A percentile compares a stretch with the other conserved stretches of the same genome.
Conservation (phyloP, 2,797 vertebrate species). For the Catharus ustulatus region DNA sequence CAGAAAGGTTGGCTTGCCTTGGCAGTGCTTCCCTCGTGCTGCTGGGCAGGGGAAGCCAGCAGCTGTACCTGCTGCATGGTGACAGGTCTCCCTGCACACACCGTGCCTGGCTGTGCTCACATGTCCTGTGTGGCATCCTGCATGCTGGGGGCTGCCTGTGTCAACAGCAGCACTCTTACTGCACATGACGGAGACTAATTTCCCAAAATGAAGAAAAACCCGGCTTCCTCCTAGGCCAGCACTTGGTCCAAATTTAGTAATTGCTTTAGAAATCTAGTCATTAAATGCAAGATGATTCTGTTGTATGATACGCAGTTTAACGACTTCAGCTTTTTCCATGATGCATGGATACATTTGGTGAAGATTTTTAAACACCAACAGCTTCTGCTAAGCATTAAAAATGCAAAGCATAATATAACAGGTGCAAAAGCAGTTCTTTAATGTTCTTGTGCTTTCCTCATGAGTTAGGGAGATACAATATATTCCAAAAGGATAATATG, state of each 20-base stretch:
- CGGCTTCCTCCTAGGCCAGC: conserved; percentile 5
- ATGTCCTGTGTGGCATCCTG: accelerated
- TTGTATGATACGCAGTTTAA: neutral
- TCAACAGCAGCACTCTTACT: neutral
- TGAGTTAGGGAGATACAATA: neutral
- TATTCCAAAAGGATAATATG: neutral
- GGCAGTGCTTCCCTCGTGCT: neutral
- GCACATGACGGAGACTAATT: neutral
- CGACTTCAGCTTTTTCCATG: neutral
- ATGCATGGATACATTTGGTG: conserved; percentile 1
- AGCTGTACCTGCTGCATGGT: neutral
- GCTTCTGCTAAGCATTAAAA: conserved; percentile 51
- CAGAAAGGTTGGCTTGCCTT: neutral
- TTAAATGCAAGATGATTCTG: conserved; percentile 39
- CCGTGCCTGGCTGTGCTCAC: neutral
- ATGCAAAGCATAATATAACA: neutral
- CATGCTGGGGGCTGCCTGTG: neutral
- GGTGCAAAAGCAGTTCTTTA: conserved; percentile 37
- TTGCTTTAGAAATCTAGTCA: conserved; percentile 39
- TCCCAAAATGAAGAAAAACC: neutral
- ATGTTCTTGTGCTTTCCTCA: neutral
- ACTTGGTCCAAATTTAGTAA: conserved; percentile 22
- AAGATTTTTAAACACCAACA: conserved; percentile 35
- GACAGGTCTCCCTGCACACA: neutral
- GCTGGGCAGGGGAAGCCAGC: neutral